phyloP scores from a whole-genome alignment of 1,140 invertebrate genomes.

The Ptiloglossa arizonensis region DNA sequence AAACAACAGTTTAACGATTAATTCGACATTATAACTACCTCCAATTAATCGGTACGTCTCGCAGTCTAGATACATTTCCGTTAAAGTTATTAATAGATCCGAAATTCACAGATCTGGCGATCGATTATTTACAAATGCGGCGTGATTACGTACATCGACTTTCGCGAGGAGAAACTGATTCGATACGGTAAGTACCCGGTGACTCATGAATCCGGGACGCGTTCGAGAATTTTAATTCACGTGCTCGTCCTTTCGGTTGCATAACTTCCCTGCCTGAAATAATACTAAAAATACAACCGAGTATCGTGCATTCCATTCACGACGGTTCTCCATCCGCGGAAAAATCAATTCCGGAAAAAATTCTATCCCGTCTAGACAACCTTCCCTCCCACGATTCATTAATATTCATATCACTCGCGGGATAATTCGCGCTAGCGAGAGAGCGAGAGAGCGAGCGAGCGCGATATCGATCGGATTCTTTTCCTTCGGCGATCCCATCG shows the following conservation, averaged over 20 bases:
- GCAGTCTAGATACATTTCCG: too few relatives aligned
- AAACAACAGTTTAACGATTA: too few relatives aligned
- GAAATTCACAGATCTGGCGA: neutral
- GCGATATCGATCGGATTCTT: constrained; percentile 61
- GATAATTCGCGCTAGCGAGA: constrained; percentile 35
- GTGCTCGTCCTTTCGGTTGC: neutral
- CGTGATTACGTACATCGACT: neutral
- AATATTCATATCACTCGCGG: constrained; percentile 61
- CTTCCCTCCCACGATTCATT: constrained; percentile 27
- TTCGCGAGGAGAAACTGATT: constrained; percentile 1
- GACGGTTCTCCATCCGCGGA: neutral
- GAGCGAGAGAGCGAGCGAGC: too few relatives aligned
- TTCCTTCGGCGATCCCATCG: constrained; percentile 35
- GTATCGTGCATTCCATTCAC: neutral
- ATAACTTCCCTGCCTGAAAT: neutral
- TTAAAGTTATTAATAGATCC: too few relatives aligned
- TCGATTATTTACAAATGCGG: neutral
- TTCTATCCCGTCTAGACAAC: constrained; percentile 32
- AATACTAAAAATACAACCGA: constrained; percentile 22
- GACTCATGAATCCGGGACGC: neutral
- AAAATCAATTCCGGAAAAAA: constrained; percentile 27
- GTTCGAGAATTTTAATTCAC: constrained; percentile 6
- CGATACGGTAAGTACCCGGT: neutral
- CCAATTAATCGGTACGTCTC: too few relatives aligned
- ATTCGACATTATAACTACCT: too few relatives aligned